These are phyloP conservation scores for Enteromius paludinosus DNA, from an alignment of 2,797 vertebrate species.

Conservation along the genomic window DNA sequence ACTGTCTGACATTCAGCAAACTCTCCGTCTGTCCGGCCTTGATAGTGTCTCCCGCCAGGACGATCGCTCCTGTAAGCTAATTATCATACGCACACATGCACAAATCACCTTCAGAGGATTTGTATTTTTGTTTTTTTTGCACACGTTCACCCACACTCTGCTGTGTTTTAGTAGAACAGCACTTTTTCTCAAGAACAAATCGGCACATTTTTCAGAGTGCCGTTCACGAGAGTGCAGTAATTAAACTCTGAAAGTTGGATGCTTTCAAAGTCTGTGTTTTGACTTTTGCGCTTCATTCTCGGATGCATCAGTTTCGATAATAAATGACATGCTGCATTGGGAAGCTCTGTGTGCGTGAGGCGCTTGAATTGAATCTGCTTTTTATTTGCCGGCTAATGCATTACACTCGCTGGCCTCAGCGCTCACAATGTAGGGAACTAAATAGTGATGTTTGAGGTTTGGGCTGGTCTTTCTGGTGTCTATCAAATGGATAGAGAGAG, in stretches of 20 bases:
- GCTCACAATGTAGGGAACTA: conserved; percentile 6
- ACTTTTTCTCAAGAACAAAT: neutral
- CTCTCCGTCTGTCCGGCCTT: conserved; percentile 56
- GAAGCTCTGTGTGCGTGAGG: conserved; percentile 28
- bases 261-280: conserved; percentile 19
- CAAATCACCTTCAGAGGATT: conserved; percentile 45
- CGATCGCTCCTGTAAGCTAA: conserved; percentile 52
- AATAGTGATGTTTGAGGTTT: conserved; percentile 3
- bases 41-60: conserved; percentile 50
- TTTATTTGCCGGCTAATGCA: conserved; percentile 34
- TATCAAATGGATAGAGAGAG: neutral
- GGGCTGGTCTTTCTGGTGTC: conserved; percentile 13
- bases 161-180: neutral
- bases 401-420: conserved; percentile 27
- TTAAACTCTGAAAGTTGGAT: conserved; percentile 9
- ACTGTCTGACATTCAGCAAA: conserved; percentile 56
- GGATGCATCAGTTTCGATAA: conserved; percentile 23
- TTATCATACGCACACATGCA: conserved; percentile 51
- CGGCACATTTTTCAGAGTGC: neutral
- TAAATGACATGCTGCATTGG: conserved; percentile 41
- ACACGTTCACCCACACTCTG: neutral
- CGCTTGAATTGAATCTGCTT: conserved; percentile 4
- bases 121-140: neutral
- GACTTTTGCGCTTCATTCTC: neutral
- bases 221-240: neutral